These are phyloP conservation scores for Eidolon dupreanum DNA, from an alignment of 2,797 vertebrate species.

Conservation along the genomic window DNA sequence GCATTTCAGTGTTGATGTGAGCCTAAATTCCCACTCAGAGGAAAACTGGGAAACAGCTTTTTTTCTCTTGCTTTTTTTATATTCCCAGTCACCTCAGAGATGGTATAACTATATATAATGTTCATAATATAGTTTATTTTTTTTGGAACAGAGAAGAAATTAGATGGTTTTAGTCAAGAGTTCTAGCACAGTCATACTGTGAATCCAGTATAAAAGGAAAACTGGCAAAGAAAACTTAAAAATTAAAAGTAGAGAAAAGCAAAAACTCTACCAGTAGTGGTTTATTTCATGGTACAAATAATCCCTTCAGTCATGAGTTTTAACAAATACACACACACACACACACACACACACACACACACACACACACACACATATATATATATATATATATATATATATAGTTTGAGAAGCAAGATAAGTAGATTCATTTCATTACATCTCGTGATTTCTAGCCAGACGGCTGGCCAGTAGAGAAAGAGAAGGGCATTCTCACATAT, in stretches of 20 bases:
- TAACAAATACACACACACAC: background rate
- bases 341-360: no score
- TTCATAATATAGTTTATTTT: background rate
- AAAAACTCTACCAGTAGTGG: background rate
- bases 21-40: background rate
- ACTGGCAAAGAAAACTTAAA: background rate
- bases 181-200: background rate
- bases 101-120: background rate
- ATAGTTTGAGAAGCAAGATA: background rate
- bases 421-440: background rate
- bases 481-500: background rate
- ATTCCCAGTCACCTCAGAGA: background rate
- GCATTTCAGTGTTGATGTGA: background rate
- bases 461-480: background rate
- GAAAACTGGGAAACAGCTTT: background rate
- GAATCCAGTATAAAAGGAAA: constrained; percentile 37
- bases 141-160: background rate
- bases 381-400: no score
- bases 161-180: background rate
- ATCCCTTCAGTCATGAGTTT: background rate
- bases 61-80: background rate
- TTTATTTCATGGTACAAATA: constrained; percentile 31
- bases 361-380: no score
- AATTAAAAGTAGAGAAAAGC: background rate
- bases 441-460: background rate